phyloP scores from a whole-genome alignment of 2,888 invertebrate genomes.

The Anthrax anthrax region DNA sequence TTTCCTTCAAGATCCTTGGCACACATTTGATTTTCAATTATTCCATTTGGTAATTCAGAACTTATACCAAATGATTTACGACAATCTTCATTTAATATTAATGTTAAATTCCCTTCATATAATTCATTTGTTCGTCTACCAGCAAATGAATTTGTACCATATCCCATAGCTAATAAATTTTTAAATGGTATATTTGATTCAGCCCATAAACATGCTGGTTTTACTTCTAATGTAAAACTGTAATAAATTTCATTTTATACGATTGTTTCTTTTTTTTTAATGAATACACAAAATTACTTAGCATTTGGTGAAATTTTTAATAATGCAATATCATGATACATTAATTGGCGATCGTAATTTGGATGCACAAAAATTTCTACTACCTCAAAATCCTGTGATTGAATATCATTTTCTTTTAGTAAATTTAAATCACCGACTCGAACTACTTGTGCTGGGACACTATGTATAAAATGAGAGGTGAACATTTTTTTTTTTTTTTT shows the following conservation, averaged over 20 bases:
- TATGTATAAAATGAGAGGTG: background rate
- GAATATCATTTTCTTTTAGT: slow-evolving; percentile 26
- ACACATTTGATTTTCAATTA: slow-evolving; percentile 27
- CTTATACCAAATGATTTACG: slow-evolving; percentile 3
- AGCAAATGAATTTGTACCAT: slow-evolving; percentile 40
- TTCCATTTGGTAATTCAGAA: slow-evolving; percentile 20
- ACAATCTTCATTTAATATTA: slow-evolving; percentile 25
- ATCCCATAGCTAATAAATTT: slow-evolving; percentile 45
- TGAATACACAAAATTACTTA: too few species aligned
- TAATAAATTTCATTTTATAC: background rate
- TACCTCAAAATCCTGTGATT: slow-evolving; percentile 27
- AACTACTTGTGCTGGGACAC: slow-evolving; percentile 28
- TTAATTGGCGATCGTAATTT: slow-evolving; percentile 28
- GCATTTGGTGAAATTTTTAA: slow-evolving; percentile 31
- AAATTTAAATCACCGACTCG: slow-evolving; percentile 38
- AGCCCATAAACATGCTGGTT: slow-evolving; percentile 45
- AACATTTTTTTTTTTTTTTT: background rate
- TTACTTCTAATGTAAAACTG: slow-evolving; percentile 16
- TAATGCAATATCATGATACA: slow-evolving; percentile 51
- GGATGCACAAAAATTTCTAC: slow-evolving; percentile 31
- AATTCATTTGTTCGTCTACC: slow-evolving; percentile 24
- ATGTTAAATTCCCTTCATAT: slow-evolving; percentile 24
- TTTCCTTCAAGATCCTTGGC: slow-evolving; percentile 20
- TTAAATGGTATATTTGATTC: slow-evolving; percentile 24
- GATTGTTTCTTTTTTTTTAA: too few species aligned